Evolutionary conservation across 2,888 invertebrate species (phyloP), one percentile per base, ranked within the genome.

Genomic region (Ormyrus pomaceus): DNA sequence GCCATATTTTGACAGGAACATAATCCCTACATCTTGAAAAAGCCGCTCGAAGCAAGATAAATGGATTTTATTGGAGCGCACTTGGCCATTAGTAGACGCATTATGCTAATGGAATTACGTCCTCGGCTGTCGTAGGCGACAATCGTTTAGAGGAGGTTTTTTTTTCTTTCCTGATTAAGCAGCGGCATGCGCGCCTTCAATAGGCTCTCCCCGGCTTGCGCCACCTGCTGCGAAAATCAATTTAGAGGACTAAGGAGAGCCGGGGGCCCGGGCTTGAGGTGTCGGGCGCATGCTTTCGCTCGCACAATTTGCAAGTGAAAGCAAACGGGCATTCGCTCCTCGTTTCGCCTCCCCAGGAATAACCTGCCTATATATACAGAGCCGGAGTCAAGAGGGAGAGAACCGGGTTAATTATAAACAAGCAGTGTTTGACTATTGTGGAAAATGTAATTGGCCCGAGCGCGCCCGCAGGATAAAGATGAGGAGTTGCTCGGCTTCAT

Each of bases 171-270:
- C 34, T 34, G 34, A 34, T 34, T 34, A 34, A 34, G 34, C 34
- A 4, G 34, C 34, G 34, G 34, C 34, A 34, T 34, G 34, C 34
- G 34, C 34, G 34, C 34, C 34, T 34, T 34, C 34, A 34, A 34
- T 34, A 34, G 34, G 34, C 50, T 48, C n/a, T 58, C 46, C n/a
- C 50, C 61, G 58, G 4, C 65, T 66, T 74, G 68, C 75, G 19
- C 79, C 83, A 82, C 83, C 84, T 80, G 83, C 82, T 82, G 84
- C 68, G 85, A 84, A 84, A 85, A 84, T 84, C 84, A 83, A 85
- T 85, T 83, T 81, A 58, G 19, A 58, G 73, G 65, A 72, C 65
- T 72, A 71, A 65, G 56, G 13, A 46, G 59, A 5, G 61, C 7
- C 9, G 13, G 13, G 48, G 6, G 58, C 58, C 8, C 11, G 6